A percentile compares a stretch with the other conserved stretches of the same genome.
These are phyloP conservation scores for Myopa tessellatipennis DNA, from an alignment of 2,888 invertebrate genomes.

Conservation along the genomic window DNA sequence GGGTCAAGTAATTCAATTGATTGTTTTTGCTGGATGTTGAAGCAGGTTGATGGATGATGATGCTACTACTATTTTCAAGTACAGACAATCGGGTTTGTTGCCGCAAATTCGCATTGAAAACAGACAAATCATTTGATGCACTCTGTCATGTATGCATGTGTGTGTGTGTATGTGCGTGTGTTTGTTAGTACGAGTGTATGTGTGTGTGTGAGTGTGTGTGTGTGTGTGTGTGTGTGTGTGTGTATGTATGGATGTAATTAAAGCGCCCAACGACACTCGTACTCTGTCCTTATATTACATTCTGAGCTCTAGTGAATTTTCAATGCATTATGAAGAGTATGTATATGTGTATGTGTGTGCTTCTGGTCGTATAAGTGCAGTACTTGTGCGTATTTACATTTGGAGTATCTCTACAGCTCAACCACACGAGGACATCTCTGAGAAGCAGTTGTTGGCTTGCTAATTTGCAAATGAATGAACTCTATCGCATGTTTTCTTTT, in stretches of 20 bases:
- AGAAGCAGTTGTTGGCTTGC: not conserved
- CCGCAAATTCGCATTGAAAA: slow-evolving; percentile 27
- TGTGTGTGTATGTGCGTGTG: too few relatives aligned
- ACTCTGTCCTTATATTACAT: too few relatives aligned
- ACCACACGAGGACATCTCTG: not conserved
- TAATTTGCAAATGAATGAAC: slow-evolving; percentile 28
- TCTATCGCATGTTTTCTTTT: slow-evolving; percentile 20
- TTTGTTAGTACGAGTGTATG: too few relatives aligned
- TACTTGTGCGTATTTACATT: too few relatives aligned
- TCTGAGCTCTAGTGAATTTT: too few relatives aligned
- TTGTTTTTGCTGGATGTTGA: slow-evolving; percentile 18
- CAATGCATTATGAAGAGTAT: not conserved
- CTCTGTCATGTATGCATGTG: not conserved
- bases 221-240: not conserved
- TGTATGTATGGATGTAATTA: not conserved
- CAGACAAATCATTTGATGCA: slow-evolving; percentile 27
- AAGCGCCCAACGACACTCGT: too few relatives aligned
- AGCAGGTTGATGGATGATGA: not conserved
- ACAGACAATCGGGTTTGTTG: not conserved
- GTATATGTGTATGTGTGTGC: slow-evolving; percentile 5
- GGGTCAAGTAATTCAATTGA: slow-evolving; percentile 35
- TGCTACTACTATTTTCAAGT: not conserved
- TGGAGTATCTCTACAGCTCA: not conserved
- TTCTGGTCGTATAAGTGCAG: not conserved
- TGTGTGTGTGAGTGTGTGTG: slow-evolving; percentile 16